Percentiles rank a stretch among this genome's conserved stretches.
These are phyloP conservation scores for Macheiramphus alcinus DNA, from an alignment of 2,113 vertebrate species.

Conservation along the genomic window DNA sequence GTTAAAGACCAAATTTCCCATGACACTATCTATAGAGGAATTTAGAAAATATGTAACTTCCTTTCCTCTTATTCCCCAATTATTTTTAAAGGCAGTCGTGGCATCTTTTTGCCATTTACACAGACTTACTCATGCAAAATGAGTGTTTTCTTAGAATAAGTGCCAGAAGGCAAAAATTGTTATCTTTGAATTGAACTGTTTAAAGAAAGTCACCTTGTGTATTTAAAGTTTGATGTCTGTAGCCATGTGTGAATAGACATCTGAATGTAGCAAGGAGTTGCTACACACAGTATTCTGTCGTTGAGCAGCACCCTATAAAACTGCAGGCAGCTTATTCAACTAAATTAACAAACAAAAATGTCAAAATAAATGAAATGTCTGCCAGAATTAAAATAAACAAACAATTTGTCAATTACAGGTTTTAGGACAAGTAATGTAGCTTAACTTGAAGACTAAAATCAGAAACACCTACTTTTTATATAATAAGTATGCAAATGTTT, in stretches of 20 bases:
- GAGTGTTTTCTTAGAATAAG: neutral
- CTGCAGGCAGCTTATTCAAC: neutral
- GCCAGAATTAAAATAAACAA: neutral
- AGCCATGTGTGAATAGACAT: neutral
- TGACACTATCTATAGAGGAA: neutral
- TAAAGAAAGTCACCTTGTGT: conserved; percentile 12
- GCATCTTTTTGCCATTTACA: neutral
- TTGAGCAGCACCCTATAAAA: neutral
- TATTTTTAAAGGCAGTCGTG: neutral
- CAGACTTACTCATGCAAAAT: neutral
- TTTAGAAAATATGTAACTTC: neutral
- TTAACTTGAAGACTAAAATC: neutral
- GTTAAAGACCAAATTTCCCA: neutral
- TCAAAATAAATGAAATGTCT: neutral
- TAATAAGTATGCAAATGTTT: neutral
- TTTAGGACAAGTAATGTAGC: neutral
- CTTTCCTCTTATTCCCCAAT: neutral
- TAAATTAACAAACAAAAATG: neutral
- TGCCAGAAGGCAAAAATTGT: neutral
- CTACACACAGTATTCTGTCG: neutral
- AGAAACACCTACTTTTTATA: neutral
- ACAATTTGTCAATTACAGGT: neutral
- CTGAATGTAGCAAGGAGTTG: neutral
- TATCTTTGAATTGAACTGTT: neutral
- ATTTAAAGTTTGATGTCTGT: neutral